Conservation (phyloP, 1,140 invertebrate species). For the Drosophila willistoni region DNA sequence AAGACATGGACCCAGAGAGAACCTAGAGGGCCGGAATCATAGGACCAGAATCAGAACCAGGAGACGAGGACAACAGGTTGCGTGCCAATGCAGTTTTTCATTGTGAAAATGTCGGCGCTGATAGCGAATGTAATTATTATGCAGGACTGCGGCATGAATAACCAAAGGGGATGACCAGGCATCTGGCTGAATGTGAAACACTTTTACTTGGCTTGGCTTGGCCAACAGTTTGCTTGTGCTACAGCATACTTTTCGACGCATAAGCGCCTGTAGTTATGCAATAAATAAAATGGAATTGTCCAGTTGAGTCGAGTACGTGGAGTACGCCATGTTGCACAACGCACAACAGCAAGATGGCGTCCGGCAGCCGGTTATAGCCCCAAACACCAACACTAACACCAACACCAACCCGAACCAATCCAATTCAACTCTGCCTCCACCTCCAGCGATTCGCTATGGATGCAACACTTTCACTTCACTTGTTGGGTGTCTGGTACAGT, state of each 20-base stretch:
- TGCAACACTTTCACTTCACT: slow-evolving; percentile 60
- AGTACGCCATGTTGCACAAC: slow-evolving; percentile 62
- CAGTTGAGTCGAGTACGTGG: slow-evolving; percentile 24
- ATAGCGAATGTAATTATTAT: slow-evolving; percentile 78
- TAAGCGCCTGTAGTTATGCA: slow-evolving; percentile 76
- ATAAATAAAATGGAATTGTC: slow-evolving; percentile 79
- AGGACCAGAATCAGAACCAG: neutral
- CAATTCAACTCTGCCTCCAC: slow-evolving; percentile 7
- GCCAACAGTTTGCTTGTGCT: slow-evolving; percentile 14
- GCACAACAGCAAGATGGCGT: slow-evolving; percentile 66
- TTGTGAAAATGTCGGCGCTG: slow-evolving; percentile 68
- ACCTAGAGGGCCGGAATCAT: slow-evolving; percentile 1
- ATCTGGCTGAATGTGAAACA: neutral
- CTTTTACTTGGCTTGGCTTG: slow-evolving; percentile 10
- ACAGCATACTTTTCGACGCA: slow-evolving; percentile 44
- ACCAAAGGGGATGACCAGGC: slow-evolving; percentile 6
- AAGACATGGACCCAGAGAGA: neutral
- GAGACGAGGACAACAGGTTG: slow-evolving; percentile 64
- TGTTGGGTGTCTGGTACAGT: slow-evolving; percentile 58
- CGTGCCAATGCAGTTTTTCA: slow-evolving; percentile 71
- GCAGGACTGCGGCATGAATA: slow-evolving; percentile 48
- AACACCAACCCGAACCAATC: slow-evolving; percentile 25
- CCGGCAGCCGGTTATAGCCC: slow-evolving; percentile 59
- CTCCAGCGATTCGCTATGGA: neutral
- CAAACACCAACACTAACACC: slow-evolving; percentile 15